phyloP scores from a whole-genome alignment of 2,113 vertebrate species.

The Acrocephalus kingi region DNA sequence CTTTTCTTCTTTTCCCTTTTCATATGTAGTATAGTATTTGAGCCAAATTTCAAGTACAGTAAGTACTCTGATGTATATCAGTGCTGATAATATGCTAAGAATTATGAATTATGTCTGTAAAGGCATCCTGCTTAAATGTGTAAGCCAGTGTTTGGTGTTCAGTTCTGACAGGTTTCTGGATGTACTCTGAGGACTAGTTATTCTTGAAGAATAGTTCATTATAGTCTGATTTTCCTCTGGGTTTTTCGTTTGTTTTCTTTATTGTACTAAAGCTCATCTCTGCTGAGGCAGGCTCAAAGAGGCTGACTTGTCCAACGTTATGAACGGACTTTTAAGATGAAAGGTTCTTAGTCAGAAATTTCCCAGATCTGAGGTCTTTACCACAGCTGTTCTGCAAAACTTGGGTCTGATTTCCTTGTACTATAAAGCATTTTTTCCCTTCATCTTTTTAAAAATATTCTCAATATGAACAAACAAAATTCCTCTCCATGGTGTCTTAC shows the following conservation, averaged over 20 bases:
- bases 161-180: constrained; percentile 18
- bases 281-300: not conserved
- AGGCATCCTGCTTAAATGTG: not conserved
- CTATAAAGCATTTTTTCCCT: not conserved
- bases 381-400: not conserved
- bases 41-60: not conserved
- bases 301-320: not conserved
- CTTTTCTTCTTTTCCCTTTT: not conserved
- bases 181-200: not conserved
- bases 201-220: not conserved
- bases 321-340: not conserved
- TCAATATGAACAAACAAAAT: not conserved
- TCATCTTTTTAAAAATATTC: not conserved
- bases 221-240: not conserved
- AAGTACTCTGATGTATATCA: not conserved
- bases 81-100: not conserved
- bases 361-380: constrained; percentile 19
- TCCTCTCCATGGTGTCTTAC: not conserved
- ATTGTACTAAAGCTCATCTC: not conserved
- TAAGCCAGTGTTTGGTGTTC: not conserved
- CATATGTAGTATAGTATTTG: not conserved
- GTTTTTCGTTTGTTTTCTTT: not conserved
- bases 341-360: not conserved
- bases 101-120: not conserved
- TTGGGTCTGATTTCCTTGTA: not conserved